Evolutionary conservation across 2,888 invertebrate genomes (phyloP).

Genomic region (Heliconius hortense): DNA sequence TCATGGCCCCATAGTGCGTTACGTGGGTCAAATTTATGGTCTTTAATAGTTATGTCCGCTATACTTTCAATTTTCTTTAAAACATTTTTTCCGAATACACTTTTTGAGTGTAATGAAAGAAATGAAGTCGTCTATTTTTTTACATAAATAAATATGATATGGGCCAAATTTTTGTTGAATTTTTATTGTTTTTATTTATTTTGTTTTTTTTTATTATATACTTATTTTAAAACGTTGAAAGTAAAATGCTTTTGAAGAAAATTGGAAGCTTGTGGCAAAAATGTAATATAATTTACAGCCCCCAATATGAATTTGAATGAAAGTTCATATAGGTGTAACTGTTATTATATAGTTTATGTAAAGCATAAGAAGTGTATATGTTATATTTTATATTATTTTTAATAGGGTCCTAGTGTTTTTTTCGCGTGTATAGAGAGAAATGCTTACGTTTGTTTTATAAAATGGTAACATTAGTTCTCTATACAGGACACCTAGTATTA

Average conservation of each 20-base stretch:
- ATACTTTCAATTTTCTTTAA: conserved; percentile 35
- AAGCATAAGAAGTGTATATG: conserved; percentile 78
- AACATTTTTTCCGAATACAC: background rate
- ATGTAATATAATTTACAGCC: conserved; percentile 73
- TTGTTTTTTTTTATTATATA: background rate
- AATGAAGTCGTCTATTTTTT: background rate
- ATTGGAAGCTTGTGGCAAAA: conserved; percentile 47
- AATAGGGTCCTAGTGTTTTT: conserved; percentile 47
- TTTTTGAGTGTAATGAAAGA: background rate
- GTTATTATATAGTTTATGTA: conserved; percentile 79
- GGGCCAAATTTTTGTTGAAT: background rate
- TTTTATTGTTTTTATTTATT: background rate
- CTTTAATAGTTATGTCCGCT: conserved; percentile 36
- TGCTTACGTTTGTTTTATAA: conserved; percentile 28
- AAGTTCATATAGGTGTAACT: conserved; percentile 77
- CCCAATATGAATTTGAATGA: conserved; percentile 67
- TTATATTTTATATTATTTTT: conserved; percentile 75
- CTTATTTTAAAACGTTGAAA: conserved; percentile 39
- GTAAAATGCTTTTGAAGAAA: conserved; percentile 34
- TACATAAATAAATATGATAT: background rate
- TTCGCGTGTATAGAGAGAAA: conserved; percentile 42
- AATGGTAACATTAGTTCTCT: conserved; percentile 43
- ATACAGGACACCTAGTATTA: conserved; percentile 47
- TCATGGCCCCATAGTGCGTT: conserved; percentile 53
- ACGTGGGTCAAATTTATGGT: conserved; percentile 54